Percentiles rank a stretch among this genome's conserved stretches.
phyloP scores from a whole-genome alignment of 2,113 vertebrate genomes.

The Todiramphus saurophagus region DNA sequence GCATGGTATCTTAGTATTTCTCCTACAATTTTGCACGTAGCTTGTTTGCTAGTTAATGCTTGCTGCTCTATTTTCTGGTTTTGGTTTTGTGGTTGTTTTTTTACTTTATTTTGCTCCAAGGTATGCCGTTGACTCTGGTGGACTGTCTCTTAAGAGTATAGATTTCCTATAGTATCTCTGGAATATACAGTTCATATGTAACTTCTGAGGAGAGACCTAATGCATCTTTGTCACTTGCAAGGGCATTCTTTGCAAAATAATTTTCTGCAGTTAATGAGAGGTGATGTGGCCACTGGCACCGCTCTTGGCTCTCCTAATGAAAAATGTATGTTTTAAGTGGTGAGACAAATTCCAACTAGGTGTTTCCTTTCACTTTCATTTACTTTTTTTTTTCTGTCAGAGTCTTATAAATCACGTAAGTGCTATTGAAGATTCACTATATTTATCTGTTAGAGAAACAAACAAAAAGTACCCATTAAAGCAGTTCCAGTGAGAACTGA shows the following conservation, averaged over 20 bases:
- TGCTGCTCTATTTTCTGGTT: not conserved
- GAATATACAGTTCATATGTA: not conserved
- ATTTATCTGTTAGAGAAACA: not conserved
- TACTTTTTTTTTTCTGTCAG: not conserved
- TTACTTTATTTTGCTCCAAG: not conserved
- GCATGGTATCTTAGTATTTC: not conserved
- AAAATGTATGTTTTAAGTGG: not conserved
- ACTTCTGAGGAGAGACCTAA: not conserved
- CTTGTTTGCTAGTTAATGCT: not conserved
- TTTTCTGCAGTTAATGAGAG: conserved; percentile 26
- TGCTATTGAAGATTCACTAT: not conserved
- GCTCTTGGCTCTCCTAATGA: not conserved
- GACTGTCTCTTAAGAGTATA: not conserved
- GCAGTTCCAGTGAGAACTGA: not conserved
- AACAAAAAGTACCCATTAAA: not conserved
- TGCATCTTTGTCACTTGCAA: not conserved
- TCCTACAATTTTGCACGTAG: not conserved
- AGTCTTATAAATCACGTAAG: not conserved
- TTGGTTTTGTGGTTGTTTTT: not conserved
- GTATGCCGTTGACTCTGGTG: not conserved
- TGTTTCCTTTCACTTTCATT: not conserved
- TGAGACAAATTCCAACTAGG: not conserved
- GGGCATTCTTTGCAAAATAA: conserved; percentile 7
- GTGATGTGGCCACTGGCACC: not conserved
- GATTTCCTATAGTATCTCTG: conserved; percentile 7